Percentiles rank a stretch among this genome's conserved stretches.
Evolutionary conservation across 2,797 vertebrate species (phyloP).

Genomic region (Tenualosa ilisha): DNA sequence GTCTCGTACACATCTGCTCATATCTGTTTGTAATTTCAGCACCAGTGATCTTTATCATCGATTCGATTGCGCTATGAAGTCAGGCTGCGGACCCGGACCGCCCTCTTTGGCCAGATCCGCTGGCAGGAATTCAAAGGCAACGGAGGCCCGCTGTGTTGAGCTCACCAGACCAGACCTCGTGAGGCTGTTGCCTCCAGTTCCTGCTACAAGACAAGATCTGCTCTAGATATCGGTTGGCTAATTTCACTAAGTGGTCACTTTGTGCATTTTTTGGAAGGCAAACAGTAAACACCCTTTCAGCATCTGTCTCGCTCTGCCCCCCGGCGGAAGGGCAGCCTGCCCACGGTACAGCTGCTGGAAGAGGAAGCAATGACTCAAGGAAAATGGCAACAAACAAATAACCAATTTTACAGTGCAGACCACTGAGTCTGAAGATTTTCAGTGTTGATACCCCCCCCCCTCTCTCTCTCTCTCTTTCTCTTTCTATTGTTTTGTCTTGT

Average conservation of each 20-base stretch:
- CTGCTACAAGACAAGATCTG: constrained; percentile 45
- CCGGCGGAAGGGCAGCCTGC: constrained; percentile 28
- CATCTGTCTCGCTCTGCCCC: constrained; percentile 36
- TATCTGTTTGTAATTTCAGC: constrained; percentile 73
- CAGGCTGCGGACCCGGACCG: constrained; percentile 37
- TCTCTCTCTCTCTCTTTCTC: background rate
- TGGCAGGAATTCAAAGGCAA: constrained; percentile 65
- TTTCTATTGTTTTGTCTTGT: background rate
- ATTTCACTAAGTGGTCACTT: constrained; percentile 54
- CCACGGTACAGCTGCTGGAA: constrained; percentile 48
- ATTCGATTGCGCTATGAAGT: constrained; percentile 57
- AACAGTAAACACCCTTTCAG: constrained; percentile 59
- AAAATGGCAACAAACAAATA: constrained; percentile 48
- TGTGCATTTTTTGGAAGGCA: constrained; percentile 54
- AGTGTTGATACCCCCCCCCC: background rate
- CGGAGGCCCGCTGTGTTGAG: constrained; percentile 22
- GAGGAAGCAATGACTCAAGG: constrained; percentile 68
- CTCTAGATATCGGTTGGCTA: constrained; percentile 47
- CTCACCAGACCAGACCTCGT: constrained; percentile 28
- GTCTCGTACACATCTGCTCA: constrained; percentile 72
- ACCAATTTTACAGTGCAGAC: background rate
- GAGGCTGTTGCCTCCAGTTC: constrained; percentile 35
- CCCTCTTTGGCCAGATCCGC: constrained; percentile 53
- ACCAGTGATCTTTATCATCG: constrained; percentile 71
- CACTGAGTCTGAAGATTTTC: constrained; percentile 3